Conservation (phyloP, 2,888 invertebrate genomes). For the Noctua fimbriata region DNA sequence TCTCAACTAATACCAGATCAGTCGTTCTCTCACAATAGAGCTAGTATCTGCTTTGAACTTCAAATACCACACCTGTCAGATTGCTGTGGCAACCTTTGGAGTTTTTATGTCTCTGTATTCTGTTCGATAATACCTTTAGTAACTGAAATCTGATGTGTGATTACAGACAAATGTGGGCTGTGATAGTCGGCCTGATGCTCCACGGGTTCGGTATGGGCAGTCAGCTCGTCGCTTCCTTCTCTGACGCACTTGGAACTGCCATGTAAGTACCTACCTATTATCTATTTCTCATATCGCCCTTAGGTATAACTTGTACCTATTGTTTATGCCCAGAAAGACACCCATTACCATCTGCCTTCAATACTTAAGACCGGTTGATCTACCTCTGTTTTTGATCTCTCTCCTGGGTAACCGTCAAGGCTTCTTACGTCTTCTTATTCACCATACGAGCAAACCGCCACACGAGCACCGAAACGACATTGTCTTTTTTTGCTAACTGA, state of each 20-base stretch:
- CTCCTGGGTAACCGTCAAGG: neutral
- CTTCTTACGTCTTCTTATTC: neutral
- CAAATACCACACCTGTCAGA: slow-evolving; percentile 13
- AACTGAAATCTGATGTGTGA: neutral
- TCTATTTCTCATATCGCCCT: neutral
- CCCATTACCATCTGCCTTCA: neutral
- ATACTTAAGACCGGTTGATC: neutral
- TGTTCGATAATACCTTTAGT: neutral
- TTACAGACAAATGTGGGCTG: slow-evolving; percentile 92
- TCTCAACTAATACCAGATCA: neutral
- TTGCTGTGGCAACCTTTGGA: slow-evolving; percentile 5
- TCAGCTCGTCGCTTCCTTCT: slow-evolving; percentile 96
- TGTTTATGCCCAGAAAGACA: neutral
- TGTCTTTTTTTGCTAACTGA: neutral
- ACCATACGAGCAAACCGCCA: neutral
- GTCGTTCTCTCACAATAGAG: neutral
- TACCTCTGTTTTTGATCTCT: no score
- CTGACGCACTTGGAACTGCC: slow-evolving; percentile 94
- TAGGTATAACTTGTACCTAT: neutral
- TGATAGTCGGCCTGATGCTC: slow-evolving; percentile 93
- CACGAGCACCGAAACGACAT: neutral
- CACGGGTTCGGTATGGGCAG: slow-evolving; percentile 96
- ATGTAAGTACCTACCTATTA: slow-evolving; percentile 90
- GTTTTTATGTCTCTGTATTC: neutral
- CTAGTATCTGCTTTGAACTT: neutral